These are phyloP conservation scores for Ips typographus DNA, from an alignment of 1,140 invertebrate species.

Conservation along the genomic window DNA sequence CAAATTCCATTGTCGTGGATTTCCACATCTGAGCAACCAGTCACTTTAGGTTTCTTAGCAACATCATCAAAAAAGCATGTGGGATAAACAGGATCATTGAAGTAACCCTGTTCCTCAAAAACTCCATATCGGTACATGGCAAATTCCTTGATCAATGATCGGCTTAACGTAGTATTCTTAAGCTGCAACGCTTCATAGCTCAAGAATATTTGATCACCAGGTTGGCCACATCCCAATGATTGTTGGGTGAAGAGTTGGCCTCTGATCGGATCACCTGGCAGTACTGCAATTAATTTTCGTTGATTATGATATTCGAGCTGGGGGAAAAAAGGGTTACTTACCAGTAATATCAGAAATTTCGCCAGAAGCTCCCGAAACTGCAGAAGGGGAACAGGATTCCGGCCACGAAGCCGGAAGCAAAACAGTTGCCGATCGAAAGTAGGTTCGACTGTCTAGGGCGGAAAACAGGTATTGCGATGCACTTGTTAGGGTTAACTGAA, in stretches of 20 bases:
- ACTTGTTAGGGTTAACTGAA: constrained; percentile 55
- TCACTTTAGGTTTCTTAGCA: constrained; percentile 50
- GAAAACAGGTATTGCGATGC: constrained; percentile 57
- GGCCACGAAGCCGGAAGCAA: constrained; percentile 59
- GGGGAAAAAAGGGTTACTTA: constrained; percentile 4
- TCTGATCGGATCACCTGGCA: constrained; percentile 55
- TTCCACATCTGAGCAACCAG: constrained; percentile 56
- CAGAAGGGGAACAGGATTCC: constrained; percentile 52
- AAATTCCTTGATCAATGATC: constrained; percentile 62
- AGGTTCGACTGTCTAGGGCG: constrained; percentile 58
- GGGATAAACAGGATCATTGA: constrained; percentile 62
- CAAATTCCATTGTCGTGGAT: constrained; percentile 55
- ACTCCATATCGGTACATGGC: constrained; percentile 70
- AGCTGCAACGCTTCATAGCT: constrained; percentile 50
- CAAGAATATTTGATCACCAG: constrained; percentile 62
- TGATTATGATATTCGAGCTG: background rate
- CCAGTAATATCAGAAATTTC: constrained; percentile 56
- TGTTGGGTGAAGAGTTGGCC: constrained; percentile 62
- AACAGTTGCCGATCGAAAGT: constrained; percentile 56
- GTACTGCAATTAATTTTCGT: constrained; percentile 43
- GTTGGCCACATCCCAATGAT: constrained; percentile 59
- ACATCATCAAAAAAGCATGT: constrained; percentile 55
- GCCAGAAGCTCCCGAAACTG: constrained; percentile 51
- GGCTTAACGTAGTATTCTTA: constrained; percentile 46
- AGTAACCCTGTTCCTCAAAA: constrained; percentile 67